Percentiles rank a stretch among this genome's conserved stretches.
phyloP scores from a whole-genome alignment of 2,888 invertebrate species.

The Mongoloraphidia duomilia region DNA sequence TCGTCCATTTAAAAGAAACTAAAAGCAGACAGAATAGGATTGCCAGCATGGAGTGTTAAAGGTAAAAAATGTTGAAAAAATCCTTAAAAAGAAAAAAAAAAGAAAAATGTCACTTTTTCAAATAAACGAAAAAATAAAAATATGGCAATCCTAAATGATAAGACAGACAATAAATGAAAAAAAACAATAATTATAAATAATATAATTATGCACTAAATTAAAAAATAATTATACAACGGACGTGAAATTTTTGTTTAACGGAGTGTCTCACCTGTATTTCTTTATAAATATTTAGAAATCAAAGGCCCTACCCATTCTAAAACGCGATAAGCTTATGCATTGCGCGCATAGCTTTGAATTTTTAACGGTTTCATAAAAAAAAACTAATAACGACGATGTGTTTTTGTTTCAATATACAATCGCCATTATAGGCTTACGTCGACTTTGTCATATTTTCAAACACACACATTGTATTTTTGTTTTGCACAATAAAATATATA shows the following conservation, averaged over 20 bases:
- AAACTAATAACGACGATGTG: no score
- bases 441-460: no score
- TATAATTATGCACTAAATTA: constrained; percentile 26
- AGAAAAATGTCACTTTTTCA: no score
- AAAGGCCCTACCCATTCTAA: constrained; percentile 25
- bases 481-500: no score
- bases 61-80: constrained; percentile 2
- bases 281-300: constrained; percentile 12
- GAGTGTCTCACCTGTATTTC: constrained; percentile 29
- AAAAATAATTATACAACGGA: constrained; percentile 19
- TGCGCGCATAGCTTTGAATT: constrained; percentile 30
- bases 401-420: no score
- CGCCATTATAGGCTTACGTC: no score
- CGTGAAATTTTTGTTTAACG: constrained; percentile 9
- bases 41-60: constrained; percentile 1
- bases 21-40: constrained; percentile 6
- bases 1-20: constrained; percentile 1
- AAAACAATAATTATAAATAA: no score
- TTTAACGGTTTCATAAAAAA: neutral
- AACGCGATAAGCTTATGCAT: constrained; percentile 32
- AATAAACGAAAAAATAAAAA: no score
- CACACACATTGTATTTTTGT: no score
- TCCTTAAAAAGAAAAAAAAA: neutral
- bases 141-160: no score
- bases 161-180: neutral